Base-by-base conservation (phyloP, 2,113 vertebrate genomes). In the Odocoileus hemionus region DNA sequence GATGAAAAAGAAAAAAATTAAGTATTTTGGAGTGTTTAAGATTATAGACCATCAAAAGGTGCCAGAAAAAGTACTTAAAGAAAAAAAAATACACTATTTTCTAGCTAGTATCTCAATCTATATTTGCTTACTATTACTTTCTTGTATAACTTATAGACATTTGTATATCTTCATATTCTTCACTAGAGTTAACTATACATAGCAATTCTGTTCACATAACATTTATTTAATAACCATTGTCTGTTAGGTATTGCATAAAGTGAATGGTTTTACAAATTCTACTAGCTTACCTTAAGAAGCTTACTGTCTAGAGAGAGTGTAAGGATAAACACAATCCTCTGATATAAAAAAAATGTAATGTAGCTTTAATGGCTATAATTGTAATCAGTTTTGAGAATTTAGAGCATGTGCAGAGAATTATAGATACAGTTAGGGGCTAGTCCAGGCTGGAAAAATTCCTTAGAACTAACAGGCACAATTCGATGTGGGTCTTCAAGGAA, bases 81-180 rank as follows among this genome's bases (percentile, higher is more conserved):
- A 36, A 39, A 70, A 36, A 47, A 89, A 70, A 52, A 3, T 30
- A 8, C 17, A n/a, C 12, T 15, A 28, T 76, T 9, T 88, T 30
- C 45, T 58, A 92, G 39, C 5, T 85, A 28, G 3, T 70, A 45
- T 45, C 5, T 95, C 12, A 67, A 5, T 86, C 17, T 47, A 11
- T 64, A 50, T 28, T 26, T 60, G 23, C 12, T 76, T 78, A 79
- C 39, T 55, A 74, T 30, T 76, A n/a, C 43, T 50, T 82, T 36
- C 0, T 39, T 86, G 1, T 55, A 0, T n/a, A 28, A 50, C 8
- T 4, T 55, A 23, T 7, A 47, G 25, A 61, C 2, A 30, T 26
- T 64, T 92, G 60, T 70, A 1, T 64, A 11, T n/a, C 1, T 90
- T 10, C 3, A 47, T 47, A 57, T 45, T 91, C 5, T 90, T 50